Evolutionary conservation across 2,797 vertebrate genomes (phyloP), one percentile per base, ranked within the genome.

Genomic region (Lutjanus argentimaculatus): DNA sequence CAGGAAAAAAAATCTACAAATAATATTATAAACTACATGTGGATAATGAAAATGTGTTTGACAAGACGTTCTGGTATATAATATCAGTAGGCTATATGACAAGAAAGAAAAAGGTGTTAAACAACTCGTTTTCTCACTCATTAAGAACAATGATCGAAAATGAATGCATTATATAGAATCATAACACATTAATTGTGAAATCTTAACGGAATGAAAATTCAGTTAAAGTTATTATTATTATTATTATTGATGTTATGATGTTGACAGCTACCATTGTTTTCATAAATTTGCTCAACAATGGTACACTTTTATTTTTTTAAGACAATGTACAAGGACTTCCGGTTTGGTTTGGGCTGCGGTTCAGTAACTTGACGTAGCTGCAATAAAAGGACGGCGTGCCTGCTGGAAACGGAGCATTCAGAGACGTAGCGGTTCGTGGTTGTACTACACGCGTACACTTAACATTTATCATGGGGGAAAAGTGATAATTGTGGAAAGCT

Each of bases 371-470:
- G 59, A 63, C 12, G 6, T 4, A 1, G 7, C 4, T 0, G 1
- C 1, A 0, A 53, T 79, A 70, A 71, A 77, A 70, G 0, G 10
- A 11, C 66, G 0, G 17, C 2, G 62, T 19, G 17, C 19, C 10
- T 19, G 15, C 19, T 10, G 2, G 0, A 7, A 7, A 0, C 1
- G 19, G 14, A 46, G 6, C 72, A 74, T 62, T 77, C 8, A 0
- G 2, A 0, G 2, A 1, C 3, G 8, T 0, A 6, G 1, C 40
- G 6, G 6, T 1, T 12, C 0, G 4, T 40, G 6, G 11, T 13
- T 4, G 0, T 0, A 0, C 1, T 0, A 5, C 1, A 1, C 2
- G 0, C 53, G 0, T 0, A 3, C 9, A 2, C 8, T 12, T 8
- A 14, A 1, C 53, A 1, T 30, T 48, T 0, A 91, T 1, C 65